Percentiles rank a stretch among this genome's conserved stretches.
Conservation (phyloP, 2,888 invertebrate species). For the Macrophya annulata region DNA sequence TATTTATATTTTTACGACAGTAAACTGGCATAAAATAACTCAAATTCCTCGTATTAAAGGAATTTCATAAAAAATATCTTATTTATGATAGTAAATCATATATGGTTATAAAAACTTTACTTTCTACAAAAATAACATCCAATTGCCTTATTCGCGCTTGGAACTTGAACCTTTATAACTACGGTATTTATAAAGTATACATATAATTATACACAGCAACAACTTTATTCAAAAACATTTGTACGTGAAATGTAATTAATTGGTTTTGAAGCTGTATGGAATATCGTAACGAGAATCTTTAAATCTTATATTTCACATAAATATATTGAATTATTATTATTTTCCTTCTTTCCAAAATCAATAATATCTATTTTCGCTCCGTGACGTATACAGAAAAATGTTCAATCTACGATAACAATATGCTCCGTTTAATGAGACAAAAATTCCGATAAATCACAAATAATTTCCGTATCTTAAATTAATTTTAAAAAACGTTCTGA, state of each 20-base stretch:
- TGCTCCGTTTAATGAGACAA: background rate
- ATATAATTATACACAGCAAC: slow-evolving; percentile 2
- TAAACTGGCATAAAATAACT: background rate
- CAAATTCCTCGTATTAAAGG: background rate
- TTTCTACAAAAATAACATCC: slow-evolving; percentile 1
- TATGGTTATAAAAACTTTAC: background rate
- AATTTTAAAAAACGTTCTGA: background rate
- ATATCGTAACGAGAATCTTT: background rate
- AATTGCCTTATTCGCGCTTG: background rate
- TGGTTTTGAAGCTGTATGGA: background rate
- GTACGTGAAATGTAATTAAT: background rate
- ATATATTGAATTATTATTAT: background rate
- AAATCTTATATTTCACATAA: background rate
- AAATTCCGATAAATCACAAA: background rate
- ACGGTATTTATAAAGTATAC: slow-evolving; percentile 29
- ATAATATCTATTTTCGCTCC: background rate
- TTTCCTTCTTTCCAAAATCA: background rate
- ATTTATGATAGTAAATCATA: background rate
- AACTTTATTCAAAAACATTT: slow-evolving; percentile 12
- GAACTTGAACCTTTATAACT: background rate
- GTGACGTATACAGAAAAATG: background rate
- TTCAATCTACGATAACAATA: background rate
- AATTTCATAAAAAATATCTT: slow-evolving; percentile 20
- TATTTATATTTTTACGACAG: background rate
- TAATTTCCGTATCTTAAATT: background rate